Conservation (phyloP, 2,888 invertebrate genomes). For the Hypolimnas misippus region DNA sequence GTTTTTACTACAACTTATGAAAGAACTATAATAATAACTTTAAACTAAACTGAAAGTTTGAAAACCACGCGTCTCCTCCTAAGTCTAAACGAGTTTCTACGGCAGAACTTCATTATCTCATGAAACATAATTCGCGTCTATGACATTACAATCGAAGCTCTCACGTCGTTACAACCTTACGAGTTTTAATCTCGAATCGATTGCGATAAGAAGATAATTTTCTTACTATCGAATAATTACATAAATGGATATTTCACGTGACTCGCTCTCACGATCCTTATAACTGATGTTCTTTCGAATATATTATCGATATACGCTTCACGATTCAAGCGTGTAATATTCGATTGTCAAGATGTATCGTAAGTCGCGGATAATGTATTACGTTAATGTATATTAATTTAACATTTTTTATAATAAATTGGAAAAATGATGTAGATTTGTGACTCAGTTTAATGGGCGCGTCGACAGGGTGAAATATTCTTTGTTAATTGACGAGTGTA, state of each 20-base stretch:
- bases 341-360: constrained; percentile 13
- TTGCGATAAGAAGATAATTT: constrained; percentile 42
- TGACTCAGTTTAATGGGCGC: not conserved
- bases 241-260: constrained; percentile 54
- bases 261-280: constrained; percentile 45
- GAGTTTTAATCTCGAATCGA: constrained; percentile 45
- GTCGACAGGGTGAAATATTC: not conserved
- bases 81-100: constrained; percentile 21
- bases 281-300: constrained; percentile 29
- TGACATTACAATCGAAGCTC: constrained; percentile 51
- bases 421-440: not conserved
- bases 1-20: not conserved
- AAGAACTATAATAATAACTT: not conserved
- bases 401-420: not conserved
- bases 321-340: constrained; percentile 18
- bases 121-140: constrained; percentile 57
- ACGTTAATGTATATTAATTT: not conserved
- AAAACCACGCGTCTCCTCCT: constrained; percentile 10
- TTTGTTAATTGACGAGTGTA: not conserved
- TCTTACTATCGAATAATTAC: constrained; percentile 44
- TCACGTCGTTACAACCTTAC: constrained; percentile 51
- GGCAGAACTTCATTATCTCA: constrained; percentile 34
- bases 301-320: constrained; percentile 8
- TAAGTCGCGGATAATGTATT: not conserved
- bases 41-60: not conserved